phyloP scores from a whole-genome alignment of 1,140 invertebrate genomes.

The Drosophila burlai region DNA sequence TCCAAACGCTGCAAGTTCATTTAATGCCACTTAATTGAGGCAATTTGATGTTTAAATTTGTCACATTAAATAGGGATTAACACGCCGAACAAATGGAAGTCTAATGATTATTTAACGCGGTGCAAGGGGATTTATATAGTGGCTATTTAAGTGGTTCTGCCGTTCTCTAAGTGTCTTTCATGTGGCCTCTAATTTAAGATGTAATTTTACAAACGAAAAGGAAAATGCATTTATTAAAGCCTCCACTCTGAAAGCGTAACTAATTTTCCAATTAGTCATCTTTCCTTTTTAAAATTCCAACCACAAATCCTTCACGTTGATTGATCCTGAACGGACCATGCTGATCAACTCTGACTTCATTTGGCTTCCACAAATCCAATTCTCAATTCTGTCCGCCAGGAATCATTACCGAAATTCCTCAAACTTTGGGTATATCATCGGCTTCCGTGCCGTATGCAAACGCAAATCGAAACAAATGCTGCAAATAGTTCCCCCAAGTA shows the following conservation, averaged over 20 bases:
- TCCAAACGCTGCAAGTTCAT: constrained; percentile 6
- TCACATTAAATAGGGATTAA: not conserved
- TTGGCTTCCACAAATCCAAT: constrained; percentile 3
- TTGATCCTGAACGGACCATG: constrained; percentile 13
- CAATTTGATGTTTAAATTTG: not conserved
- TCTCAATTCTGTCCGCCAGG: not conserved
- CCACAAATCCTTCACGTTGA: not conserved
- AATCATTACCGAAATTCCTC: constrained; percentile 18
- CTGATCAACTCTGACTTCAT: constrained; percentile 2
- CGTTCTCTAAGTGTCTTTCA: too few species aligned
- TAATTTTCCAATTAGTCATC: not conserved
- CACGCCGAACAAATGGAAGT: not conserved
- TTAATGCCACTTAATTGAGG: constrained; percentile 18
- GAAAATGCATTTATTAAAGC: too few species aligned
- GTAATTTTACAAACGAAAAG: too few species aligned
- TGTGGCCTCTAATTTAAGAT: too few species aligned
- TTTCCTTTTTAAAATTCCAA: not conserved
- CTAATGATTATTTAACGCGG: not conserved
- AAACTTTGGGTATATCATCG: not conserved
- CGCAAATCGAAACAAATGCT: constrained; percentile 46
- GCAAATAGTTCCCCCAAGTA: constrained; percentile 37
- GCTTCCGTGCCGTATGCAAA: constrained; percentile 13
- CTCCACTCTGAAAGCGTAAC: too few species aligned
- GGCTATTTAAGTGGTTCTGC: not conserved
- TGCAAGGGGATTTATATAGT: not conserved